Evolutionary conservation across 2,113 vertebrate species (phyloP).

Genomic region (Odontophorus gujanensis): DNA sequence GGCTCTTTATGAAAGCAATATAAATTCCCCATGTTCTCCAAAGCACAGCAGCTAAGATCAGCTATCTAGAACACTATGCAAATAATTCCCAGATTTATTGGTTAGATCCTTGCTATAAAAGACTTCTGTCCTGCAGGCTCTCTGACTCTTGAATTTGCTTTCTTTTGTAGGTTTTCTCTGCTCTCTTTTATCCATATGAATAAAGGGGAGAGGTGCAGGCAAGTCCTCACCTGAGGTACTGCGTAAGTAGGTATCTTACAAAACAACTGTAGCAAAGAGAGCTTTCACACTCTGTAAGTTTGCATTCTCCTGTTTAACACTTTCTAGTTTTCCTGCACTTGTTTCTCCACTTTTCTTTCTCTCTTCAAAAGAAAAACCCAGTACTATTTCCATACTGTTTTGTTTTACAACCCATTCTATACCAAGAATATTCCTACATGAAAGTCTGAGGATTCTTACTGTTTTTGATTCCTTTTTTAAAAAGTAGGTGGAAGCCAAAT

Average conservation of each 20-base stretch:
- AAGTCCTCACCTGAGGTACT: neutral
- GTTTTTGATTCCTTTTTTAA: neutral
- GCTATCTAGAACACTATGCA: neutral
- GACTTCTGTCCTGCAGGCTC: neutral
- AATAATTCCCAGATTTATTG: neutral
- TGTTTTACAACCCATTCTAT: neutral
- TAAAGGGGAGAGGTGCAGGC: neutral
- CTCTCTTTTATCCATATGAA: neutral
- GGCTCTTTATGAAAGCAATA: neutral
- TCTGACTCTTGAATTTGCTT: neutral
- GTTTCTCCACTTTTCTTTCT: neutral
- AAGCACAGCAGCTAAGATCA: constrained; percentile 20
- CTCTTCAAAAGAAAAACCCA: neutral
- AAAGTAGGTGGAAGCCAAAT: neutral
- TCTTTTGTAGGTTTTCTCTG: neutral
- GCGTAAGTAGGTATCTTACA: neutral
- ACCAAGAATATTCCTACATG: neutral
- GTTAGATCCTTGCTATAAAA: neutral
- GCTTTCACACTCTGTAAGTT: neutral
- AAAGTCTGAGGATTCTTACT: neutral
- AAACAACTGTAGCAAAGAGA: neutral
- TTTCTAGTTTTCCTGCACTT: neutral
- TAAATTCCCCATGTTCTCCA: constrained; percentile 12
- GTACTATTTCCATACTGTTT: neutral
- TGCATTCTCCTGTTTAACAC: neutral